Evolutionary conservation across 2,797 vertebrate species (phyloP), one percentile per base, ranked within the genome.

Genomic region (Chelon auratus): DNA sequence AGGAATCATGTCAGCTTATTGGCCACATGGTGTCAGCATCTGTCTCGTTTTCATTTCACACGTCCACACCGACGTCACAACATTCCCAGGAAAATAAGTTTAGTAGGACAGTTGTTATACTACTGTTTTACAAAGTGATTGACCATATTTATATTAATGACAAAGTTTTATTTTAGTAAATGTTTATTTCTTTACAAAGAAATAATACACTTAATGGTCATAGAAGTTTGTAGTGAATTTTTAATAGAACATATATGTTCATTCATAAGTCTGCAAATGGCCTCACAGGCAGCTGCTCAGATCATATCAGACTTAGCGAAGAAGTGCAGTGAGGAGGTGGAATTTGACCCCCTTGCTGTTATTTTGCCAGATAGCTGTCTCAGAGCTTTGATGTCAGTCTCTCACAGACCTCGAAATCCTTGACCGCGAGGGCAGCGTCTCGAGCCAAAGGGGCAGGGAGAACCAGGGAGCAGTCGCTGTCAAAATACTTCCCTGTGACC

Each of bases 401-500:
- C 83, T 95, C 94, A 0, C 94, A 93, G 2, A 94, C 72, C 20
- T 97, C 95, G 93, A 95, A 98, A 80, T 95, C 94, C 68, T 96
- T 95, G 67, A 80, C 84, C 0, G 92, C 95, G 0, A 96, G 72
- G 5, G 85, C 91, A 0, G 86, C 0, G 0, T 99, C 96, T 1
- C 72, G 89, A 17, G 95, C 95, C 0, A 84, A 47, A 0, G 59
- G 42, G 0, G 92, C 67, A 0, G 96, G 95, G 30, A 95, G 93
- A 0, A 15, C 68, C 68, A 97, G 74, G 2, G 81, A 50, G 77
- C 96, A 97, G 83, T 94, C 89, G 3, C 95, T 94, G 86, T 94
- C 93, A 0, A 97, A 94, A 64, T 97, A 96, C 76, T 97, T 98
- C 14, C 97, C 97, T 0, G 91, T 94, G 77, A 97, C 76, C 11